phyloP scores from a whole-genome alignment of 2,888 invertebrate genomes.

The Harpalus rufipes region DNA sequence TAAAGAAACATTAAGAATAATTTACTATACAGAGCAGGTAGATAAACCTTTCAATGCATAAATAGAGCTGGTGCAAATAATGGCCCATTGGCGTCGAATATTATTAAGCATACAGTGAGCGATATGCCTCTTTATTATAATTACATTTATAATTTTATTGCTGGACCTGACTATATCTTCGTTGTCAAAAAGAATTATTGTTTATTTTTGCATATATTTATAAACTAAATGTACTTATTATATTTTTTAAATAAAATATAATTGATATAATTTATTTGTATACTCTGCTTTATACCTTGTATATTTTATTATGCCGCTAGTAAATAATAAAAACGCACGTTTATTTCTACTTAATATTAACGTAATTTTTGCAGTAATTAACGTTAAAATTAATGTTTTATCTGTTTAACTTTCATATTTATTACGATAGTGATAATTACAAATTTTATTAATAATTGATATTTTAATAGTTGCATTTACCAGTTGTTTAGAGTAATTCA shows the following conservation, averaged over 20 bases:
- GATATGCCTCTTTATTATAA: no score
- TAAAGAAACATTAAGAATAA: no score
- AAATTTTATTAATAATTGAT: slow-evolving; percentile 4
- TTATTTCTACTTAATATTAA: slow-evolving; percentile 6
- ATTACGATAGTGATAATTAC: neutral
- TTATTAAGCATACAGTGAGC: no score
- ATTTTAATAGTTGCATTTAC: neutral
- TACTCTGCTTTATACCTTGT: neutral
- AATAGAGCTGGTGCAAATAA: neutral
- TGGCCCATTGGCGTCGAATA: no score
- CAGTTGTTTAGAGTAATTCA: neutral
- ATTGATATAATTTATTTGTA: neutral
- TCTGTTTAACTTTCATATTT: neutral
- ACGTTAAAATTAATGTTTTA: neutral
- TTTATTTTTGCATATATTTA: neutral
- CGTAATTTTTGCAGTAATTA: neutral
- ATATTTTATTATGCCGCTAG: neutral
- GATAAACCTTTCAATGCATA: neutral
- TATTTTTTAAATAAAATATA: neutral
- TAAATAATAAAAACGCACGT: neutral
- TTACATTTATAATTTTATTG: neutral
- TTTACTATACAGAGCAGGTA: neutral
- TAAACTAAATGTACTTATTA: neutral
- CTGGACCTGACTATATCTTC: neutral
- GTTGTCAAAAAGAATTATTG: neutral